A percentile compares a stretch with the other conserved stretches of the same genome.
phyloP scores from a whole-genome alignment of 2,888 invertebrate species.

The Adineta ricciae region DNA sequence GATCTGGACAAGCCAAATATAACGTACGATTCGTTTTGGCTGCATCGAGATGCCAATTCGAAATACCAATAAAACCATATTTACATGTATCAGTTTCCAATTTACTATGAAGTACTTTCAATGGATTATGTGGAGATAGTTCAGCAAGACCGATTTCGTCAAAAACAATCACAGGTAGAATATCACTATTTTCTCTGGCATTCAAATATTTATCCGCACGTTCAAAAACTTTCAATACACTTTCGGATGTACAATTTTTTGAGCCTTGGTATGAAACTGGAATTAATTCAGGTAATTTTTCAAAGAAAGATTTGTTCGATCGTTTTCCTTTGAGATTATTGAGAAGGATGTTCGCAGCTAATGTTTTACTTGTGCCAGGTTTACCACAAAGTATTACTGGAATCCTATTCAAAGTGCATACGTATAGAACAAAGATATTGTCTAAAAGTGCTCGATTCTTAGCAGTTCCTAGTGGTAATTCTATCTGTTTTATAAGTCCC shows the following conservation, averaged over 20 bases:
- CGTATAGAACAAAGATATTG: constrained; percentile 48
- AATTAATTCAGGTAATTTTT: constrained; percentile 25
- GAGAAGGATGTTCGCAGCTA: constrained; percentile 45
- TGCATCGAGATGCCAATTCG: constrained; percentile 48
- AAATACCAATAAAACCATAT: constrained; percentile 47
- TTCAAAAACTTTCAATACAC: constrained; percentile 35
- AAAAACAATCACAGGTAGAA: constrained; percentile 42
- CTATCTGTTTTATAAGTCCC: neutral
- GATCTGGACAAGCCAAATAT: neutral
- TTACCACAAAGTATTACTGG: constrained; percentile 48
- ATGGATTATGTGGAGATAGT: constrained; percentile 45
- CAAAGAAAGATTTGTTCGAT: constrained; percentile 34
- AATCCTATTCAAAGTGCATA: constrained; percentile 46
- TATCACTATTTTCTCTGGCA: neutral
- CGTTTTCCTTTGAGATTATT: constrained; percentile 46
- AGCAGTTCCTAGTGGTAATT: constrained; percentile 41
- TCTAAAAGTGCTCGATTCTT: constrained; percentile 44
- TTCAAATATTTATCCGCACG: constrained; percentile 15
- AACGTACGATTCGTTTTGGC: constrained; percentile 46
- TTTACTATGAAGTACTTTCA: constrained; percentile 46
- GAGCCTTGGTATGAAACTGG: constrained; percentile 42
- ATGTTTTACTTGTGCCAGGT: constrained; percentile 47
- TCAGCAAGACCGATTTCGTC: constrained; percentile 47
- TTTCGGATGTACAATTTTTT: constrained; percentile 41
- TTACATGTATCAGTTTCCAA: constrained; percentile 39